phyloP scores from a whole-genome alignment of 2,797 vertebrate species.

The Nannoperca australis region DNA sequence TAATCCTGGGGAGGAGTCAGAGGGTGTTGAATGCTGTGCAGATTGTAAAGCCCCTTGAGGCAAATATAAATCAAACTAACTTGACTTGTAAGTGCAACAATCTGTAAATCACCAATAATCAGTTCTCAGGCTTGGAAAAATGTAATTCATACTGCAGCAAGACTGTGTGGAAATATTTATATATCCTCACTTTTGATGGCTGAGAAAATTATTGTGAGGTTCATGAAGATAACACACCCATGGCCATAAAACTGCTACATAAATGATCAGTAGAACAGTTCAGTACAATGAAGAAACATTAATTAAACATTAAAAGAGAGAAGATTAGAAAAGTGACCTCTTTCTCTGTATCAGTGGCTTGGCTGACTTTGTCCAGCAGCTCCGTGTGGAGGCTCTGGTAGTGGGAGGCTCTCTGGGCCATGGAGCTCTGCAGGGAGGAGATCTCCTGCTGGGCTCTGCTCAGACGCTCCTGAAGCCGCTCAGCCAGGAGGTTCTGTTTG shows the following conservation, averaged over 20 bases:
- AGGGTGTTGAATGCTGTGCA: too few species aligned
- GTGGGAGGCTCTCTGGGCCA: slow-evolving; percentile 90
- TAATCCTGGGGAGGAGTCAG: too few species aligned
- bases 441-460: slow-evolving; percentile 87
- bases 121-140: not conserved
- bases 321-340: slow-evolving; percentile 81
- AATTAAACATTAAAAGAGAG: not conserved
- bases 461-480: slow-evolving; percentile 86
- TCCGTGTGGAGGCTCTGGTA: slow-evolving; percentile 92
- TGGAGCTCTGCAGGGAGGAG: slow-evolving; percentile 88
- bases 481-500: slow-evolving; percentile 80
- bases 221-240: not conserved
- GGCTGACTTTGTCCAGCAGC: slow-evolving; percentile 88
- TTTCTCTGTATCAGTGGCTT: slow-evolving; percentile 84
- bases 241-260: not conserved
- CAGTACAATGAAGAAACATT: not conserved
- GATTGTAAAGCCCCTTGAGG: too few species aligned
- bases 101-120: not conserved
- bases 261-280: not conserved
- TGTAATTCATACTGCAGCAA: not conserved
- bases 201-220: not conserved
- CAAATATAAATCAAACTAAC: too few species aligned
- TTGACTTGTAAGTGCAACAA: too few species aligned
- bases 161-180: not conserved
- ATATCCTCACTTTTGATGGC: not conserved